Base-by-base conservation (phyloP, 2,113 vertebrate genomes). In the Stomatorhinus ivindoensis region DNA sequence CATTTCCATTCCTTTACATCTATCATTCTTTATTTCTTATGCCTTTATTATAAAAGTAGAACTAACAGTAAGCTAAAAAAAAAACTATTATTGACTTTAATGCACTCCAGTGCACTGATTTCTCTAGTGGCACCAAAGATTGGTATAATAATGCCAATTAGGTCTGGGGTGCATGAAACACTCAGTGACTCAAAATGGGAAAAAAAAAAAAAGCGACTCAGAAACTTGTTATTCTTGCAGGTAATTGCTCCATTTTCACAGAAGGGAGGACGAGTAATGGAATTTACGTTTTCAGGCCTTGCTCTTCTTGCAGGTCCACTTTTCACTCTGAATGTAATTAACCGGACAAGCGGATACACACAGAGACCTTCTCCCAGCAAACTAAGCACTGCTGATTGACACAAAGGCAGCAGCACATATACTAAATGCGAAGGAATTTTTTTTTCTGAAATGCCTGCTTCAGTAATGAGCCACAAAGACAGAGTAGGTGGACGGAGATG, bases 401-500 rank as follows among this genome's bases (percentile, higher is more conserved):
- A 44, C 76, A 82, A 44, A 42, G 35, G 31, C 17, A 39, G 6
- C 17, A 42, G 39, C 42, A 84, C 80, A 83, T 46, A 1, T 46
- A 46, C 19, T 83, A 83, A 83, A 44, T 3, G 42, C 73, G 58
- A 58, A 86, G 89, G 89, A 51, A 21, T 47, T 82, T 87, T 92
- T 92, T 82, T 92, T 85, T 90, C 90, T 90, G 90, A 92, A 89
- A 90, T 91, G 83, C 92, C 86, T 89, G 89, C 86, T 86, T 91
- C 91, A 92, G 89, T 93, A 91, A 92, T 90, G 88, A 91, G 92
- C 53, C 84, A 91, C 69, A 42, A 76, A 76, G 87, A 11, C 51
- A 39, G 65, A 90, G 6, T 86, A 35, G 69, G 15, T 39, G 27
- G 27, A 76, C 69, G 39, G 65, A 35, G 55, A 47, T 46, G 19